Evolutionary conservation across 2,797 vertebrate genomes (phyloP).

Genomic region (Sebastes cheni): DNA sequence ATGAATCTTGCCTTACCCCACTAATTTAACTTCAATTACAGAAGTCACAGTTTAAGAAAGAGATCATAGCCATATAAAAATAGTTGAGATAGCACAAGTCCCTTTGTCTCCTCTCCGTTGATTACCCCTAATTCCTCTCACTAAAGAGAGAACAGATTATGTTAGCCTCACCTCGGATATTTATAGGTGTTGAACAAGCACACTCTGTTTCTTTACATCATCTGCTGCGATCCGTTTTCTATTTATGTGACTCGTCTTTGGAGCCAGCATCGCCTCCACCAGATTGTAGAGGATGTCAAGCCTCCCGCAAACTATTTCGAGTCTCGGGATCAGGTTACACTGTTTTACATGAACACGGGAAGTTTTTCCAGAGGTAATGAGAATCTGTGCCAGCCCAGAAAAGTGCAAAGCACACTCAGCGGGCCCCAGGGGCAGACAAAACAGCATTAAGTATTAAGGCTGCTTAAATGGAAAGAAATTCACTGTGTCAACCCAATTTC

Average conservation of each 20-base stretch:
- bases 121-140: constrained; percentile 46
- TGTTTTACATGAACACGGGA: constrained; percentile 66
- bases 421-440: constrained; percentile 64
- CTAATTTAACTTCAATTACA: neutral
- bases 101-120: neutral
- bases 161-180: constrained; percentile 25
- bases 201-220: neutral
- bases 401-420: constrained; percentile 59
- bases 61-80: neutral
- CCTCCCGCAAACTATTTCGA: constrained; percentile 30
- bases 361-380: constrained; percentile 69
- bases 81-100: constrained; percentile 9
- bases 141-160: constrained; percentile 4
- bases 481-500: constrained; percentile 71
- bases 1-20: neutral
- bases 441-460: constrained; percentile 76
- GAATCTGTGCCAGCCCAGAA: constrained; percentile 56
- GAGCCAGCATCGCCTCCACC: constrained; percentile 2
- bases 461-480: constrained; percentile 68
- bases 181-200: constrained; percentile 23
- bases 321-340: constrained; percentile 42
- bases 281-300: neutral
- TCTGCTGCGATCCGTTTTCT: neutral
- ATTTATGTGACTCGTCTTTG: neutral
- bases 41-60: neutral